These are phyloP conservation scores for Tryphoninae sp. DNA, from an alignment of 2,888 invertebrate genomes.

Conservation along the genomic window DNA sequence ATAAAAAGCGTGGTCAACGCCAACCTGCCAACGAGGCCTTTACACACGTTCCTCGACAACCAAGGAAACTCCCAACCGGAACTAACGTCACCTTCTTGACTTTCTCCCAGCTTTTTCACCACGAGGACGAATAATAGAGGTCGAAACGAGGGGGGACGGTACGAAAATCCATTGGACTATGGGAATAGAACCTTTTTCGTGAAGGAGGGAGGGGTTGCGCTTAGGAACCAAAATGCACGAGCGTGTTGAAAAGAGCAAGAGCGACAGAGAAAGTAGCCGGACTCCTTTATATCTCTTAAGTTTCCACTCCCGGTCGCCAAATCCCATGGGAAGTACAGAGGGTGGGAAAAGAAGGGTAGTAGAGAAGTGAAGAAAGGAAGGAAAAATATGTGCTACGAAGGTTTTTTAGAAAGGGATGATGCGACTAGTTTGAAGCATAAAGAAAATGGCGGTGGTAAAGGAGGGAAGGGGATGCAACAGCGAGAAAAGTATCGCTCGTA, in stretches of 20 bases:
- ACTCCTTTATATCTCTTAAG: constrained; percentile 55
- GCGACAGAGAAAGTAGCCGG: constrained; percentile 6
- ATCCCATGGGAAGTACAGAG: constrained; percentile 34
- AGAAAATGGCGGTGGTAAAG: neutral
- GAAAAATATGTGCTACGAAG: constrained; percentile 14
- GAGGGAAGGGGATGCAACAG: neutral
- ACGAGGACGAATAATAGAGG: constrained; percentile 51
- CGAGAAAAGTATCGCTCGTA: constrained; percentile 54
- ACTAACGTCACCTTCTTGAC: constrained; percentile 48
- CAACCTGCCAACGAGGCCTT: constrained; percentile 27
- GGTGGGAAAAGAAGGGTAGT: neutral
- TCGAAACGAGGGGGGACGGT: constrained; percentile 3
- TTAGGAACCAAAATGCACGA: neutral
- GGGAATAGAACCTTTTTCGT: neutral
- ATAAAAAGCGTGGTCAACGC: constrained; percentile 10
- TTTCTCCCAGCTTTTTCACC: neutral
- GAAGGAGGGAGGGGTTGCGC: neutral
- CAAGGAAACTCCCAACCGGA: constrained; percentile 43
- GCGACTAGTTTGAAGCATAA: neutral
- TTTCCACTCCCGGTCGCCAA: constrained; percentile 32
- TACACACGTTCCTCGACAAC: constrained; percentile 19
- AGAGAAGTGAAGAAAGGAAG: constrained; percentile 15
- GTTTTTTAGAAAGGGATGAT: constrained; percentile 23
- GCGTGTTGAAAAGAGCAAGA: neutral
- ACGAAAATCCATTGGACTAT: too few relatives aligned